Evolutionary conservation across 2,797 vertebrate genomes (phyloP), one percentile per base, ranked within the genome.

Genomic region (Poecilia wingei): DNA sequence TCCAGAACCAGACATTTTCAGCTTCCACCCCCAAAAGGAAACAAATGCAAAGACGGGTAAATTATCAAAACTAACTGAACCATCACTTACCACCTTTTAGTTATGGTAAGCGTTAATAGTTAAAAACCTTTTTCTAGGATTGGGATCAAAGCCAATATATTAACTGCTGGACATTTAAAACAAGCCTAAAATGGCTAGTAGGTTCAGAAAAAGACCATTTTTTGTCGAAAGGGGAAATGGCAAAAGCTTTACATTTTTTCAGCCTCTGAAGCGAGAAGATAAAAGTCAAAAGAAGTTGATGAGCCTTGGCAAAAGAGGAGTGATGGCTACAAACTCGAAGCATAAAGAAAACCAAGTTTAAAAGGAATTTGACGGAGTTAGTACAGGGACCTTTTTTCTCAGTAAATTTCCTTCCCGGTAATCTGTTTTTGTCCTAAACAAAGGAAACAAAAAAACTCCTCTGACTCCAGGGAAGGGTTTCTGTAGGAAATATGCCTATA

Each of bases 1-100:
- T 86, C 81, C 75, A 76, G 39, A 59, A 57, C 8, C 8, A 68
- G 53, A 43, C n/a, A 70, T 46, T 31, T 41, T 72, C 16, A 39
- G 74, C 55, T 75, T 74, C 66, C 41, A 66, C 9, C 20, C 20
- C 2, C 3, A 25, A 41, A 68, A 41, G 39, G 18, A 41, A 68
- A 41, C 20, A 33, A 64, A 64, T 43, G 41, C 12, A 12, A 43
- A 41, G 18, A 20, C 4, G 20, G 6, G 16, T 22, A 43, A 68
- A 68, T 41, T 39, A 68, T 43, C 22, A 68, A 41, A 68, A 4
- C 3, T 25, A 43, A 43, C 25, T 41, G 41, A 25, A 9, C 33
- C 6, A 10, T 66, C 36, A 68, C 39, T 68, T 22, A 20, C 3
- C 20, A 4, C 33, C 3, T 3, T 68, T 41, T 68, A 68, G 20